Base-by-base conservation (phyloP, 2,113 vertebrate species). In the Tachuris rubrigastra region DNA sequence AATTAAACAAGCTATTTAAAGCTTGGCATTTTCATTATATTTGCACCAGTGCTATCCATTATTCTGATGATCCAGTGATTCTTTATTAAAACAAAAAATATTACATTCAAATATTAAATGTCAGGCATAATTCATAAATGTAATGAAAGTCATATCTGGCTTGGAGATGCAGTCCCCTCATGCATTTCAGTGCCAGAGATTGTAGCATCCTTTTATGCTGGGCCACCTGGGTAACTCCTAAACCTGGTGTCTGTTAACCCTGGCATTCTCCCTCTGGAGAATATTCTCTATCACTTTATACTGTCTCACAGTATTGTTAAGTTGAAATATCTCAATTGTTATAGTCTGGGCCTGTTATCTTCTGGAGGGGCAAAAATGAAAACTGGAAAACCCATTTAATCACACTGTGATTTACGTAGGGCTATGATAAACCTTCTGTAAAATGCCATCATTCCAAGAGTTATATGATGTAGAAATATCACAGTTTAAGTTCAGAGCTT, bases 1-100 rank as follows among this genome's bases (percentile, higher is more conserved):
- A 96, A 97, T 96, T 97, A 98, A 98, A 96, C 96, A 96, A 91
- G 87, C 93, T 94, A 87, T 96, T 97, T 97, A 97, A 97, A 91
- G 74, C 95, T 96, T 93, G 80, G 92, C 68, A 96, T 96, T 88
- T 97, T 84, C 93, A 94, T 96, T 97, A 93, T 96, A 91, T 90
- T 93, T 96, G 56, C 80, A 89, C 93, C 94, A 94, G 79, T 93
- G 92, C 93, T 90, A 96, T 96, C 95, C 86, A 78, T 97, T 96
- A 96, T 95, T 97, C 80, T 92, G 95, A 95, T 95, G 96, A 95
- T 96, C 88, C 90, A 84, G 95, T 95, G 85, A 90, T 94, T 97
- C 95, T 96, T 90, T 96, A 96, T 96, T 97, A 96, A 96, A 96
- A 95, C 86, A 58, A 94, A 96, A 96, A 96, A 84, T 93, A 95